Base-by-base conservation (phyloP, 2,797 vertebrate species). In the Pangasius krempfi region DNA sequence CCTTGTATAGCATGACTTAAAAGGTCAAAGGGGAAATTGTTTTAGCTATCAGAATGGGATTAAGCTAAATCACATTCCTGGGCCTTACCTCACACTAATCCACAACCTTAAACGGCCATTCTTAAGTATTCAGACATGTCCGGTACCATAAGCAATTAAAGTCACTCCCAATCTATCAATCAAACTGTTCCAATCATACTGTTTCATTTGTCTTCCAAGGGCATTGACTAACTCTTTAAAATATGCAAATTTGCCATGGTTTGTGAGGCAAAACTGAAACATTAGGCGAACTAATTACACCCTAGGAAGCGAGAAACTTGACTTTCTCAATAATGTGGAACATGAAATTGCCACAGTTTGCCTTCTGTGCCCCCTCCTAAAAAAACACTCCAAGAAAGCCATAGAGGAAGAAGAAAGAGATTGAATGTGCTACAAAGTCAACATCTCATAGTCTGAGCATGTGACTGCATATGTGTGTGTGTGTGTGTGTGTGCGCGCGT, bases 1-100 rank as follows among this genome's bases (percentile, higher is more conserved):
- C 8, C 54, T 86, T 73, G 88, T n/a, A 88, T 33, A 82, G 73
- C 70, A 54, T n/a, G 27, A 88, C n/a, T 82, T 37, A 30, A 87
- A 85, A 75, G 73, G 88, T 83, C 64, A 90, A 91, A 90, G 86
- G 82, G 78, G 54, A 84, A 91, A 90, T 79, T 52, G 73, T 78
- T 92, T 92, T 79, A 85, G 82, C 90, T 90, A 90, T 90, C 84
- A 91, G 89, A 81, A 54, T 60, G 54, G 88, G 89, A 94, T 95
- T 94, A 94, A 27, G 87, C 81, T 91, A 91, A 93, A 93, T 87
- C 86, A 86, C 81, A 86, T 83, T 84, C 84, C 85, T 86, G 82
- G 70, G 62, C 72, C 70, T 86, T 47, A 80, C 78, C 85, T 82
- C 52, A 66, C 76, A 84, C 70, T 92, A 90, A 92, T 89, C 90